Percentiles rank a stretch among this genome's conserved stretches.
These are phyloP conservation scores for Setipinna tenuifilis DNA, from an alignment of 2,797 vertebrate genomes.

Conservation along the genomic window DNA sequence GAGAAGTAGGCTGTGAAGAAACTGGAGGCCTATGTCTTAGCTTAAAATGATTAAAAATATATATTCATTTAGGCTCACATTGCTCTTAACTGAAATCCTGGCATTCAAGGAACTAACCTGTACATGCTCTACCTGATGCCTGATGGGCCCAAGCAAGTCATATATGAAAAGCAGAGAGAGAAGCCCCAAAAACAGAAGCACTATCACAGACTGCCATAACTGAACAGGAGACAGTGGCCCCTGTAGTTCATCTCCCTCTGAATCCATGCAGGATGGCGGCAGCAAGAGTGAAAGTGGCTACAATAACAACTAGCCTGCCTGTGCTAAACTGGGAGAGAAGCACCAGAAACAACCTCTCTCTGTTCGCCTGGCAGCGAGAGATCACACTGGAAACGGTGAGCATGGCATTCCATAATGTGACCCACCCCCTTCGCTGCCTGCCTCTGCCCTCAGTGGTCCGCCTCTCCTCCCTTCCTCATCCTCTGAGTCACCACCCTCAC, in stretches of 20 bases:
- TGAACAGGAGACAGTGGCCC: neutral
- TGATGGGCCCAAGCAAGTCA: neutral
- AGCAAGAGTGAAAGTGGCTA: neutral
- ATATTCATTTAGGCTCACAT: too few species aligned
- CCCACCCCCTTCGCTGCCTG: neutral
- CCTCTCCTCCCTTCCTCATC: conserved; percentile 19
- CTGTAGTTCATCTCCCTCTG: neutral
- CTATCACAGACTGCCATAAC: conserved; percentile 23
- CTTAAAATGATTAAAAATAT: too few species aligned
- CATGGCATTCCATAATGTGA: conserved; percentile 4
- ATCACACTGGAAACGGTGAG: neutral
- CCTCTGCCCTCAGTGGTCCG: conserved; percentile 8
- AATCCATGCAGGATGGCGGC: conserved; percentile 24
- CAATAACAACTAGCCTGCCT: conserved; percentile 2
- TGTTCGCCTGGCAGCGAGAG: neutral
- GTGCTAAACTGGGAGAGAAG: neutral
- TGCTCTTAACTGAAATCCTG: neutral
- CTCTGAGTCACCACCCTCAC: neutral
- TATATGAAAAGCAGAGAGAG: conserved; percentile 22
- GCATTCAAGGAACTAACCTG: neutral
- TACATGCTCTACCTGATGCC: neutral
- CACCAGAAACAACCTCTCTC: neutral
- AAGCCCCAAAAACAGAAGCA: conserved; percentile 27
- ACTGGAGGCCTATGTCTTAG: neutral
- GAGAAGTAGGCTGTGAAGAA: neutral